phyloP scores from a whole-genome alignment of 2,888 invertebrate species.

The Drosophila vallismaia region DNA sequence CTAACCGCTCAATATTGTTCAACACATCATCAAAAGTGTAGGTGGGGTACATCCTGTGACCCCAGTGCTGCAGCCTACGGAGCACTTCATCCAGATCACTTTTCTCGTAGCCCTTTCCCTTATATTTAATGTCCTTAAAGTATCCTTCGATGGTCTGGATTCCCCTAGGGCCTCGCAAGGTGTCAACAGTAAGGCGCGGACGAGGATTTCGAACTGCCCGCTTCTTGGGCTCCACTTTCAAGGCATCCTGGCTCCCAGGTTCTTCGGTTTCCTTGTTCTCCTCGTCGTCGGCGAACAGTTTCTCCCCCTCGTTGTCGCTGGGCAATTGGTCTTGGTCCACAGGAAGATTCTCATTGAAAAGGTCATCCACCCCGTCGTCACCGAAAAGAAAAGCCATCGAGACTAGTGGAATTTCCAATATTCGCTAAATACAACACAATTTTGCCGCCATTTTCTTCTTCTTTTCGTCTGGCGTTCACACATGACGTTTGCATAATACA shows the following conservation, averaged over 20 bases:
- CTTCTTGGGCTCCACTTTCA: conserved; percentile 85
- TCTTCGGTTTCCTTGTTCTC: conserved; percentile 84
- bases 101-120: conserved; percentile 91
- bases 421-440: conserved; percentile 10
- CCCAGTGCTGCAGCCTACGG: conserved; percentile 95
- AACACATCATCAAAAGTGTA: conserved; percentile 94
- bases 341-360: conserved; percentile 78
- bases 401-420: neutral
- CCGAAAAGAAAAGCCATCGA: conserved; percentile 78
- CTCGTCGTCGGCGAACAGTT: conserved; percentile 79
- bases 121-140: conserved; percentile 92
- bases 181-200: conserved; percentile 88
- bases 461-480: conserved; percentile 38
- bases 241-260: conserved; percentile 28
- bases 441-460: conserved; percentile 69
- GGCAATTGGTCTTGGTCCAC: conserved; percentile 82
- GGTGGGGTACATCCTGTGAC: conserved; percentile 95
- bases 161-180: conserved; percentile 90
- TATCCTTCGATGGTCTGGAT: conserved; percentile 91
- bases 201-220: conserved; percentile 87
- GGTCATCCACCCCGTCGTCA: conserved; percentile 76
- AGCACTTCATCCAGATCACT: conserved; percentile 92
- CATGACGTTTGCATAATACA: neutral
- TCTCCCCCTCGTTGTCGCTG: conserved; percentile 83
- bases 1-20: conserved; percentile 91